These are phyloP conservation scores for Grapholita molesta DNA, from an alignment of 1,140 invertebrate species.

Conservation along the genomic window DNA sequence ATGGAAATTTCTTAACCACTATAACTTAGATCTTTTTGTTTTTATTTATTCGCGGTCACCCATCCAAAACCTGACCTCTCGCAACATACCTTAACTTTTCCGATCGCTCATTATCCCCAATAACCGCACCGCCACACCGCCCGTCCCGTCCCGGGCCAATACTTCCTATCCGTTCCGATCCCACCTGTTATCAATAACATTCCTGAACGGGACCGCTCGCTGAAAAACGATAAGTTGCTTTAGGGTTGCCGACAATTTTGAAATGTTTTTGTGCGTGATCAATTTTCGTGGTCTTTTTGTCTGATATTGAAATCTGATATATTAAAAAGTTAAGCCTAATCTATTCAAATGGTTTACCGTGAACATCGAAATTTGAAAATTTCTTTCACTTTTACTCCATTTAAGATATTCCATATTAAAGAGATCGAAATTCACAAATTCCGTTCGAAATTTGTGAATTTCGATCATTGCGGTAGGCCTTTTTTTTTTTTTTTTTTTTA, in stretches of 20 bases:
- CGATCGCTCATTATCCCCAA: not conserved
- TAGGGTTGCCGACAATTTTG: conserved; percentile 58
- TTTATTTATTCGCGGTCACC: not conserved
- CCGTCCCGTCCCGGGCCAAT: not conserved
- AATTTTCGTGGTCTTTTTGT: not conserved
- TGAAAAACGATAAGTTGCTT: conserved; percentile 59
- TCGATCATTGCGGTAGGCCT: too few species aligned
- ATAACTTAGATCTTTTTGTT: too few species aligned
- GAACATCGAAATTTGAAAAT: too few species aligned
- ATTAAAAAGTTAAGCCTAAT: not conserved
- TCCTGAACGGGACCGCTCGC: conserved; percentile 19
- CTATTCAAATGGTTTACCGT: too few species aligned
- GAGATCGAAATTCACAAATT: too few species aligned
- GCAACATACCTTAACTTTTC: not conserved
- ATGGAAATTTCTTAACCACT: too few species aligned
- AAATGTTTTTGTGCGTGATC: not conserved
- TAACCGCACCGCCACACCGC: not conserved
- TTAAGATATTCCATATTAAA: too few species aligned
- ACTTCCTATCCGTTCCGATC: not conserved
- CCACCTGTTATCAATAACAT: not conserved
- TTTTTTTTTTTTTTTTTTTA: too few species aligned
- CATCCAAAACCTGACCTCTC: conserved; percentile 1
- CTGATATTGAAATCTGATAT: not conserved
- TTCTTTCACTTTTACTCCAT: too few species aligned
- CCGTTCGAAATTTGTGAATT: too few species aligned